Conservation (phyloP, 2,797 vertebrate genomes). For the Anguilla megastoma region DNA sequence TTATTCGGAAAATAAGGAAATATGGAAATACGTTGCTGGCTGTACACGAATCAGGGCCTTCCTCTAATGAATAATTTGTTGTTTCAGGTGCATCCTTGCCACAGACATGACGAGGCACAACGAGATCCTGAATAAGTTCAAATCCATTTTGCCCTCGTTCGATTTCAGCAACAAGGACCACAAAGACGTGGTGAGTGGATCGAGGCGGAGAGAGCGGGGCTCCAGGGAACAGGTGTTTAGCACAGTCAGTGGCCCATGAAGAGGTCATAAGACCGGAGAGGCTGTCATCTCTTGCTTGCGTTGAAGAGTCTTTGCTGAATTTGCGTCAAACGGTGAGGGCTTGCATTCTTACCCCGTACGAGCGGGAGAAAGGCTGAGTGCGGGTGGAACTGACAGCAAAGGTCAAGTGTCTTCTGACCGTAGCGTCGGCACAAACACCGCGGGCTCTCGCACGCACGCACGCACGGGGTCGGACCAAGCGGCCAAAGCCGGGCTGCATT, state of each 20-base stretch:
- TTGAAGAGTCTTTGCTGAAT: not conserved
- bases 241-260: not conserved
- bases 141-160: slow-evolving; percentile 68
- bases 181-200: slow-evolving; percentile 68
- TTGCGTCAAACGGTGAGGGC: not conserved
- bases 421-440: not conserved
- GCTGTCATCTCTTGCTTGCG: not conserved
- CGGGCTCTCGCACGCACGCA: not conserved
- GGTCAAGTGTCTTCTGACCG: not conserved
- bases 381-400: slow-evolving; percentile 1
- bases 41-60: not conserved
- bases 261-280: not conserved
- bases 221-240: not conserved
- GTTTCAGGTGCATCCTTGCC: slow-evolving; percentile 73
- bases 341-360: not conserved
- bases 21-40: not conserved
- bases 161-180: slow-evolving; percentile 76
- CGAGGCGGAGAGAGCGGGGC: not conserved
- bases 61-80: not conserved
- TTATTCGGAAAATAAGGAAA: not conserved
- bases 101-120: slow-evolving; percentile 78
- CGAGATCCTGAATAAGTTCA: slow-evolving; percentile 76
- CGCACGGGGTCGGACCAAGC: not conserved
- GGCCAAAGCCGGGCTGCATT: not conserved
- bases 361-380: not conserved